These are phyloP conservation scores for Podarcis muralis DNA, from an alignment of 2,113 vertebrate species.

Conservation along the genomic window DNA sequence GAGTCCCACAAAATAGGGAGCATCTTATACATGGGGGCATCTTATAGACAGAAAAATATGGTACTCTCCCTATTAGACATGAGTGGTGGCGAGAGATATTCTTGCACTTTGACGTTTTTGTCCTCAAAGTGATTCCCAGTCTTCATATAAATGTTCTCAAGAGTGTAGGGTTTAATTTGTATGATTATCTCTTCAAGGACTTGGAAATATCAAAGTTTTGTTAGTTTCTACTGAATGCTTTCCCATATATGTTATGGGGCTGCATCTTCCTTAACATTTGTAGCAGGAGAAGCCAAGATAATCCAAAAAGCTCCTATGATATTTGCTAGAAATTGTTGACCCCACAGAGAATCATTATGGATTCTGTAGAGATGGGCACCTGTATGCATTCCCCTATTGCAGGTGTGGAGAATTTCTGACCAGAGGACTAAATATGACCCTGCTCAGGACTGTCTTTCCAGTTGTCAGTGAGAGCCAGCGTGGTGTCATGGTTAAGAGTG, in stretches of 20 bases:
- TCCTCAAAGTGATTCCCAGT: not conserved
- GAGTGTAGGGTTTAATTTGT: not conserved
- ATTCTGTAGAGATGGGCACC: not conserved
- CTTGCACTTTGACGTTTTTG: not conserved
- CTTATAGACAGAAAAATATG: too few relatives aligned
- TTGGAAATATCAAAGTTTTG: not conserved
- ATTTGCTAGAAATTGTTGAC: not conserved
- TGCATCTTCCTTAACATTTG: not conserved
- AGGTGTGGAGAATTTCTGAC: too few relatives aligned
- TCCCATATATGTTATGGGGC: not conserved
- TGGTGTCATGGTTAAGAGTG: too few relatives aligned
- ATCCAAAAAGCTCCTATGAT: not conserved
- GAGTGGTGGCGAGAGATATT: not conserved
- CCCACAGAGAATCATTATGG: not conserved
- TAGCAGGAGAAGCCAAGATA: not conserved
- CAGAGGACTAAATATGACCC: too few relatives aligned
- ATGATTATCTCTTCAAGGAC: not conserved
- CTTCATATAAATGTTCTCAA: not conserved
- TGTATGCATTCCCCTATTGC: not conserved
- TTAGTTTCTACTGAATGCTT: not conserved
- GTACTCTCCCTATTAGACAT: not conserved
- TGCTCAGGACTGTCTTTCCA: too few relatives aligned
- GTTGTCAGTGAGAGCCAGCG: too few relatives aligned
- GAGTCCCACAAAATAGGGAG: too few relatives aligned
- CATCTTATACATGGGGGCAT: too few relatives aligned